Evolutionary conservation across 1,140 invertebrate species (phyloP).

Genomic region (Oncopeltus fasciatus): DNA sequence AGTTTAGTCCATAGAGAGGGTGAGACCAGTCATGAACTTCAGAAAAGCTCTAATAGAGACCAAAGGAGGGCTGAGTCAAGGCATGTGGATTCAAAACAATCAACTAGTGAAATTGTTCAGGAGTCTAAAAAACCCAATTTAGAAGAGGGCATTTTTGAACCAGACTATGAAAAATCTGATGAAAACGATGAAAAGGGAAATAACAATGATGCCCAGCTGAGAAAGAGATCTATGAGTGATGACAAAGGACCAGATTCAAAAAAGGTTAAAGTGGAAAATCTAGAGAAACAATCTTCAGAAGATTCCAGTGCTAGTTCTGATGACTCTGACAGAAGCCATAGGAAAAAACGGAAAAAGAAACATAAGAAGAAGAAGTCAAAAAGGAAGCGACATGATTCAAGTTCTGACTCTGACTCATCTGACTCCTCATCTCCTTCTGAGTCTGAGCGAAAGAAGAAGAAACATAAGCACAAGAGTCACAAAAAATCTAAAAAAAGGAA

Average conservation of each 20-base stretch:
- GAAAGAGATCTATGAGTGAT: not conserved
- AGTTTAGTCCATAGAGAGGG: conserved; percentile 13
- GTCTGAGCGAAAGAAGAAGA: conserved; percentile 22
- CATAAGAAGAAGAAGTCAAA: conserved; percentile 22
- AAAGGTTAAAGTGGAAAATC: conserved; percentile 14
- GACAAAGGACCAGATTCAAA: conserved; percentile 11
- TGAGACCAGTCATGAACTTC: conserved; percentile 11
- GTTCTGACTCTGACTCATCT: conserved; percentile 23
- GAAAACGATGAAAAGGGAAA: not conserved
- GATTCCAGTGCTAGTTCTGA: conserved; percentile 15
- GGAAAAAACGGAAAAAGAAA: conserved; percentile 22
- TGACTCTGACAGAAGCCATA: conserved; percentile 18
- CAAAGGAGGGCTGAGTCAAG: conserved; percentile 13
- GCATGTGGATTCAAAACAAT: not conserved
- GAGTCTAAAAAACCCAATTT: conserved; percentile 8
- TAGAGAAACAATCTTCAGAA: conserved; percentile 3
- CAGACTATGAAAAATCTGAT: conserved; percentile 18
- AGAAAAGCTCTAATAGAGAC: conserved; percentile 16
- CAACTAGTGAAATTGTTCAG: no score
- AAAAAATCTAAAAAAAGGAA: conserved; percentile 25
- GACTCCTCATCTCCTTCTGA: conserved; percentile 21
- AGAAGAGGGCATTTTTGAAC: conserved; percentile 19
- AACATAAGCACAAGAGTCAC: conserved; percentile 23
- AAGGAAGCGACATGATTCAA: conserved; percentile 19
- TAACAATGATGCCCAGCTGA: not conserved